Conservation (phyloP, 2,888 invertebrate species). For the Tolmerus cingulatus region DNA sequence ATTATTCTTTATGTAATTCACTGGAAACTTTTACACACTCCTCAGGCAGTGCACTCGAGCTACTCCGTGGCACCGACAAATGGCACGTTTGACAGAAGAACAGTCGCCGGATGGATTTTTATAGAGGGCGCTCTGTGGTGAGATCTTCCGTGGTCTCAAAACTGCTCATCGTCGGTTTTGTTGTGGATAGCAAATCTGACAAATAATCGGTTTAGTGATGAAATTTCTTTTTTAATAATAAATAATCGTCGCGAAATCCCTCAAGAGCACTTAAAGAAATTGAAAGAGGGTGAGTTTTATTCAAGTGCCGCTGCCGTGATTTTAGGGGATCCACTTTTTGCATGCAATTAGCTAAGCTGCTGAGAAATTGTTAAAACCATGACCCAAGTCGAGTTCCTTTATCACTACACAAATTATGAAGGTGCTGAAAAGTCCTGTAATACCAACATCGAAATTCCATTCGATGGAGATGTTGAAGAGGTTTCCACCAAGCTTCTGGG, state of each 20-base stretch:
- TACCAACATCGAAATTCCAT: constrained; percentile 53
- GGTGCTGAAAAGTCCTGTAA: background rate
- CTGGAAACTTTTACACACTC: background rate
- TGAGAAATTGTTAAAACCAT: background rate
- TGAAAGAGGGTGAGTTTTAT: background rate
- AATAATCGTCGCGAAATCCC: background rate
- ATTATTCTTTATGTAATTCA: background rate
- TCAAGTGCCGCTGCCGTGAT: background rate
- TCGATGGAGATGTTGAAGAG: constrained; percentile 56
- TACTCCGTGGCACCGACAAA: constrained; percentile 14
- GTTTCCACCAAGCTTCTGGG: constrained; percentile 56
- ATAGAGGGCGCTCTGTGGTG: background rate
- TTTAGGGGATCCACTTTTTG: background rate
- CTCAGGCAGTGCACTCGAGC: background rate
- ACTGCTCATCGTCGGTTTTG: background rate
- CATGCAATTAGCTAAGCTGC: background rate
- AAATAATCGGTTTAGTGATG: background rate
- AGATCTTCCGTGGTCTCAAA: background rate
- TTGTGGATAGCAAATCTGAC: background rate
- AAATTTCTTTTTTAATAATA: background rate
- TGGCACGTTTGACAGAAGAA: background rate
- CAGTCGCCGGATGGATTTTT: background rate
- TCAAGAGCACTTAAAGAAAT: background rate
- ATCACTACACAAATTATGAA: background rate
- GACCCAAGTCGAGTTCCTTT: background rate